phyloP scores from a whole-genome alignment of 2,888 invertebrate genomes.

The Perdita meconis region DNA sequence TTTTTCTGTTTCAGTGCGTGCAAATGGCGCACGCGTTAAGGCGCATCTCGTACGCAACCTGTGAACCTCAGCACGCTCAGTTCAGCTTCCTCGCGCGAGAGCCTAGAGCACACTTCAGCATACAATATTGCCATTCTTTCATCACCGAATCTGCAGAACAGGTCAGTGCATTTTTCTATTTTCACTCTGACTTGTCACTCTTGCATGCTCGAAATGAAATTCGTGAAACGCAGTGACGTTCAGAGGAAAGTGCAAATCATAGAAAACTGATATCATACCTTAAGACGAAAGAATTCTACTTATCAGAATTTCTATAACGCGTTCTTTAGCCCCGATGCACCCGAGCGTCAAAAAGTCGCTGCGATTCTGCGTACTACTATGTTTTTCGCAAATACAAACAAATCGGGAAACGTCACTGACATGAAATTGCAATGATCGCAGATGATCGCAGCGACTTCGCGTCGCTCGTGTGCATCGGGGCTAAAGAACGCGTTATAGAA shows the following conservation, averaged over 20 bases:
- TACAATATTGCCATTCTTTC: slow-evolving; percentile 93
- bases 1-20: slow-evolving; percentile 87
- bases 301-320: too few species aligned
- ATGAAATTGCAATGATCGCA: too few species aligned
- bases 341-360: too few species aligned
- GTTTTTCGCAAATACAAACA: too few species aligned
- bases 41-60: slow-evolving; percentile 94
- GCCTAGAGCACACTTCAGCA: slow-evolving; percentile 88
- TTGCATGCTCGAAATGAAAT: background rate
- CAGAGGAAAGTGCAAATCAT: background rate
- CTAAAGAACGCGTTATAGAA: too few species aligned
- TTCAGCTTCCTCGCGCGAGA: slow-evolving; percentile 92
- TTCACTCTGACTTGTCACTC: background rate
- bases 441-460: too few species aligned
- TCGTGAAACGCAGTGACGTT: background rate
- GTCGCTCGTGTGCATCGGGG: too few species aligned
- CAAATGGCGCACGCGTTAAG: slow-evolving; percentile 94
- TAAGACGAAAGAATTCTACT: too few species aligned
- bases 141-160: slow-evolving; percentile 90
- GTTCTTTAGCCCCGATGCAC: too few species aligned
- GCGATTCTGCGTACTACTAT: too few species aligned
- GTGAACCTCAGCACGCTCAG: slow-evolving; percentile 91
- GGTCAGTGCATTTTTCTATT: slow-evolving; percentile 85
- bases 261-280: too few species aligned
- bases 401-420: too few species aligned